Evolutionary conservation across 2,888 invertebrate genomes (phyloP).

Genomic region (Lycophotia porphyrea): DNA sequence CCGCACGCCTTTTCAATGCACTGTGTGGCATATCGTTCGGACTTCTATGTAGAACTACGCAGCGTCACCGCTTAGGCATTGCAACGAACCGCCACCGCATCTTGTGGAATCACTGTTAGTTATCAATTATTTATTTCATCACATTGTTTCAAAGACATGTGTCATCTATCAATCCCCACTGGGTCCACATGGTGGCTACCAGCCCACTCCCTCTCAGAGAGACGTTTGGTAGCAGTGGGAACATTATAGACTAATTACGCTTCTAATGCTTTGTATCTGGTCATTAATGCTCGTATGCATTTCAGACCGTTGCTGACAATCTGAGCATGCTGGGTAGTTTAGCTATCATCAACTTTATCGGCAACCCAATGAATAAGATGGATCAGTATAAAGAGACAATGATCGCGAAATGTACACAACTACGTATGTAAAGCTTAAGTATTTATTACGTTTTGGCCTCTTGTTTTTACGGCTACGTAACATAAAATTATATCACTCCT

Average conservation of each 20-base stretch:
- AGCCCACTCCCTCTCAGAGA: too few species aligned
- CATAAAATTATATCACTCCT: background rate
- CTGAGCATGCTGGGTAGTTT: conserved; percentile 89
- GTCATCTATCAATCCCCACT: background rate
- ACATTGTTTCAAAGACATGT: background rate
- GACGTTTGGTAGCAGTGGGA: too few species aligned
- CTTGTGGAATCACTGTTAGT: background rate
- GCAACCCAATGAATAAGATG: conserved; percentile 91
- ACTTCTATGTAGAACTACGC: background rate
- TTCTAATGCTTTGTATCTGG: too few species aligned
- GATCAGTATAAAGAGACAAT: conserved; percentile 92
- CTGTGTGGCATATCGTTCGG: background rate
- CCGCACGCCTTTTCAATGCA: background rate
- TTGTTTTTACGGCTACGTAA: background rate
- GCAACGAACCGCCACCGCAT: too few species aligned
- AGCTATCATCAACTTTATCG: conserved; percentile 89
- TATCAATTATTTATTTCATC: background rate
- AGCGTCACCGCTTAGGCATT: background rate
- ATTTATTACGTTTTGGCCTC: background rate
- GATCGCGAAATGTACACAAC: conserved; percentile 90
- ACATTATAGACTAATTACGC: too few species aligned
- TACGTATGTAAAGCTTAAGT: conserved; percentile 88
- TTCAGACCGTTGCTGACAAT: conserved; percentile 87
- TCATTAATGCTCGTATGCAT: conserved; percentile 5
- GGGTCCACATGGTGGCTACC: too few species aligned